Evolutionary conservation across 2,797 vertebrate genomes (phyloP), one percentile per base, ranked within the genome.

Genomic region (Dermochelys coriacea): DNA sequence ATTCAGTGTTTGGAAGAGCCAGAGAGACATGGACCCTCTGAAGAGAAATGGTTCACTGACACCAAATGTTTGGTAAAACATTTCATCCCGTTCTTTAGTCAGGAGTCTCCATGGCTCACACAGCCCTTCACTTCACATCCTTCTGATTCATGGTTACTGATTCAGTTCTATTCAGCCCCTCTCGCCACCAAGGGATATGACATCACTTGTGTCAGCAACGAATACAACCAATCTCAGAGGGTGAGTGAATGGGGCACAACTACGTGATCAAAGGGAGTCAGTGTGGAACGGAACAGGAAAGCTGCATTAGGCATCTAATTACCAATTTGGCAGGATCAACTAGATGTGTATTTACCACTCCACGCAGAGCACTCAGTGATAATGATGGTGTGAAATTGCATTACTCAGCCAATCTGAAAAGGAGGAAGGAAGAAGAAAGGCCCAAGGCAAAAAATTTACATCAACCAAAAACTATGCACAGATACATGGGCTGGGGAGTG

Each of bases 61-160:
- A 18, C 68, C 89, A 91, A 97, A 95, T 94, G 88, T 94, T 96
- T 84, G 59, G 64, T 64, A 68, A 54, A 86, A 37, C 5, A 77
- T 90, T 88, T 94, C 61, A 75, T 29, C 51, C 94, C 94, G 85
- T 96, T 96, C 92, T 96, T 90, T 96, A 94, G 90, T 41, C 57
- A 96, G 82, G 80, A 79, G 12, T 34, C 86, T 86, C 93, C 61
- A 75, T 41, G 86, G 90, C 77, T 89, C 93, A 52, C 61, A 19
- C 45, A 93, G 50, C 23, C 90, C 82, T 95, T 84, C 94, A 84
- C 82, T 97, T 80, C 12, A 77, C 49, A 92, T 37, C 93, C 82
- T 90, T 87, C 3, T 95, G 95, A 97, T 94, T 95, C 96, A 96
- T 71, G 2, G 95, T 92, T 88, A 90, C 90, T 93, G 97, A 98